These are phyloP conservation scores for Coturnix japonica DNA, from an alignment of 2,113 vertebrate genomes.

Conservation along the genomic window DNA sequence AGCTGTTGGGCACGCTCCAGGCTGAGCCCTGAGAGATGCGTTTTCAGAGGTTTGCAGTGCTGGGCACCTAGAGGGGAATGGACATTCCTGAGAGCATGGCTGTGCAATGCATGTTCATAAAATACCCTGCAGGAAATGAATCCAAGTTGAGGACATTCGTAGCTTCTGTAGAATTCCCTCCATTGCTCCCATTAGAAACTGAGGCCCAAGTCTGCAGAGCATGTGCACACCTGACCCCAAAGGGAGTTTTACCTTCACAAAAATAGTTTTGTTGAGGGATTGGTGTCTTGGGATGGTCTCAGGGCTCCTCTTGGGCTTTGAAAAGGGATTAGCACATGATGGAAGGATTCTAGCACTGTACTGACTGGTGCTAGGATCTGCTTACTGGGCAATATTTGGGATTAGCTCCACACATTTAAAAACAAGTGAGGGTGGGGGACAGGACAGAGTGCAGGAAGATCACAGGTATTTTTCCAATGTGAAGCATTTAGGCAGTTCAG, in stretches of 20 bases:
- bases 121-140: not conserved
- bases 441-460: not conserved
- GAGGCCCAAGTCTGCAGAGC: not conserved
- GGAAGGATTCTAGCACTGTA: not conserved
- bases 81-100: not conserved
- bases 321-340: not conserved
- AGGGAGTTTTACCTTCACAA: not conserved
- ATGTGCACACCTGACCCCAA: not conserved
- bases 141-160: not conserved
- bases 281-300: not conserved
- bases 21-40: not conserved
- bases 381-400: not conserved
- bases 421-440: not conserved
- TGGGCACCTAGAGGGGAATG: not conserved
- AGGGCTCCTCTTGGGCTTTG: not conserved
- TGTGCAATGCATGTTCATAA: not conserved
- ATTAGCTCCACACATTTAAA: not conserved
- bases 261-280: not conserved
- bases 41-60: not conserved
- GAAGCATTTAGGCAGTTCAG: not conserved
- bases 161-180: slow-evolving; percentile 23
- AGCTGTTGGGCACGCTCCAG: not conserved
- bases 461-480: not conserved
- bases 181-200: not conserved
- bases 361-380: not conserved